Base-by-base conservation (phyloP, 37 sponge, comb jelly and placozoan genomes). In the Bolinopsis microptera region DNA sequence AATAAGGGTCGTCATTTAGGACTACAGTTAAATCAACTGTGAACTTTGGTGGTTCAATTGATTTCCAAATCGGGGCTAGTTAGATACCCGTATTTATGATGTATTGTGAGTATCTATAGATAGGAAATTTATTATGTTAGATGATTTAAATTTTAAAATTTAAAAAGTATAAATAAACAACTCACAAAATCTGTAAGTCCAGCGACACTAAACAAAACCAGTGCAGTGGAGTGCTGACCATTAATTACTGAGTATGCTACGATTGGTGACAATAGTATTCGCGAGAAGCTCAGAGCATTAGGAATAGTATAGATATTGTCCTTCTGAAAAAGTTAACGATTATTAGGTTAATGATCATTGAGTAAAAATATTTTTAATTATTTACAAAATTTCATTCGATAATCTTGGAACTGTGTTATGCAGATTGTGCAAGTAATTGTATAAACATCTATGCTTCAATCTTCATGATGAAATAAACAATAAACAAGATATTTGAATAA, bases 251-350 rank as follows among this genome's bases (percentile, higher is more conserved):
- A 8, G 38, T 93, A 93, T 5, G 80, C 93, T 0, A 93, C 67
- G 13, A 35, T 24, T 36, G 93, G 93, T 16, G 93, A n/a, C 83
- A 93, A 25, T 38, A 93, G 0, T n/a, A 93, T 76, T 24, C 93
- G 77, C 0, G 80, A 39, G 26, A 76, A 22, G 28, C 69, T 41
- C 34, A 93, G 83, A 38, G 83, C 83, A 35, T 93, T 93, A 37
- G 93, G 93, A 31, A 93, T 77, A 5, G 93, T 93, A 24, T 69
- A 68, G 23, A 93, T 76, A 34, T 77, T 76, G 33, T 93, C 93
- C 36, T 69, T 86, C 90, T 86, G 90, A 77, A 32, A 77, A 35
- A 77, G n/a, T n/a, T n/a, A n/a, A n/a, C n/a, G n/a, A n/a, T n/a
- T n/a, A n/a, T n/a, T n/a, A n/a, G n/a, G n/a, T n/a, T n/a, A n/a